These are phyloP conservation scores for Laticauda colubrina DNA, from an alignment of 2,113 vertebrate species.

Conservation along the genomic window DNA sequence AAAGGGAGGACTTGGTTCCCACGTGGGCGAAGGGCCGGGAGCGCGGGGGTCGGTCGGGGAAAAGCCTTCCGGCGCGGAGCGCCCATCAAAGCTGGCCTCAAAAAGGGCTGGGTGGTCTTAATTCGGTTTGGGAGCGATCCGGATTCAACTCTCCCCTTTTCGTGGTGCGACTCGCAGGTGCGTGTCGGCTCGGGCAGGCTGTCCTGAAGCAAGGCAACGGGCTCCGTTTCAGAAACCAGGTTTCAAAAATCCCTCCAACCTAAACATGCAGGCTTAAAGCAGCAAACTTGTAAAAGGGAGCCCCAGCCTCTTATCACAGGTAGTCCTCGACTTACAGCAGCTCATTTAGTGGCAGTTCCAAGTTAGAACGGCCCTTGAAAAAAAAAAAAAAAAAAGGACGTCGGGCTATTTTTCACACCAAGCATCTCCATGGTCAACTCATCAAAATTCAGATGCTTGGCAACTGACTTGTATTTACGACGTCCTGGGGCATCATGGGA, in stretches of 20 bases:
- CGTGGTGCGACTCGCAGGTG: too few species aligned
- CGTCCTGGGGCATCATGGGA: neutral
- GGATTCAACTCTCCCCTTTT: neutral
- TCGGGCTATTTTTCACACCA: too few species aligned
- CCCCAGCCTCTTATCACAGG: neutral
- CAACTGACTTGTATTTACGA: too few species aligned
- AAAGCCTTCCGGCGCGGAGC: too few species aligned
- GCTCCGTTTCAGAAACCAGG: neutral
- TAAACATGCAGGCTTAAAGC: neutral
- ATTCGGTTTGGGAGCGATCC: neutral
- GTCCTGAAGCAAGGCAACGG: neutral
- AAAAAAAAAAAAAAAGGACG: too few species aligned
- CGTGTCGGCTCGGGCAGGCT: neutral
- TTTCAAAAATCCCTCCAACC: neutral
- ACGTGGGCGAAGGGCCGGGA: neutral
- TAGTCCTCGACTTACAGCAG: neutral
- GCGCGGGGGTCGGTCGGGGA: too few species aligned
- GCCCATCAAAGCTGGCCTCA: neutral
- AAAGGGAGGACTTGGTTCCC: neutral
- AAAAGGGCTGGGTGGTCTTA: neutral
- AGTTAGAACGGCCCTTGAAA: too few species aligned
- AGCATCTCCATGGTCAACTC: too few species aligned
- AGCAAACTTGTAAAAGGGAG: neutral
- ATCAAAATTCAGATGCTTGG: too few species aligned
- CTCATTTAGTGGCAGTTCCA: too few species aligned